Conservation (phyloP, 2,888 invertebrate genomes). For the Himalopsyche kuldschensis region DNA sequence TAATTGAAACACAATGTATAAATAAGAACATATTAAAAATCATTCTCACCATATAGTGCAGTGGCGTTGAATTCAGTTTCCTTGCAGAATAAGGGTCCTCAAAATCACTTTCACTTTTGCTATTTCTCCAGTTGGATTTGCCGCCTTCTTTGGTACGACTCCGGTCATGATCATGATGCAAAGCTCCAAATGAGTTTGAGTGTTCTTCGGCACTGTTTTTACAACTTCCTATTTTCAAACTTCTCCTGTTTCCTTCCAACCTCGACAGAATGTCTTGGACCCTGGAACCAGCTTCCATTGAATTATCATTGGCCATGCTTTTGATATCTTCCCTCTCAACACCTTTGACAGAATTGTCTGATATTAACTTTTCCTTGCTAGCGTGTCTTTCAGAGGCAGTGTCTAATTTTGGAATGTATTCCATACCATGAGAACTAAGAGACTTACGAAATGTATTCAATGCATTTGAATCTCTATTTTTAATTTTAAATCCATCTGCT, state of each 20-base stretch:
- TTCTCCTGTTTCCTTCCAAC: conserved; percentile 36
- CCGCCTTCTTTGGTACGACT: background rate
- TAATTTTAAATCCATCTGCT: conserved; percentile 33
- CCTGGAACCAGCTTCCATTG: conserved; percentile 25
- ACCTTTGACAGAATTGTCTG: background rate
- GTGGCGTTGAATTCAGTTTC: conserved; percentile 42
- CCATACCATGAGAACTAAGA: background rate
- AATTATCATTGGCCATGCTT: background rate
- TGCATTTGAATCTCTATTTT: conserved; percentile 14
- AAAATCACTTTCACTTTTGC: background rate
- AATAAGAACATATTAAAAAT: background rate
- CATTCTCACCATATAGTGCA: conserved; percentile 55
- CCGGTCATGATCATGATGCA: background rate
- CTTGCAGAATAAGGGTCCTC: background rate
- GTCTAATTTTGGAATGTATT: background rate
- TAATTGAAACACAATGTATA: too few species aligned
- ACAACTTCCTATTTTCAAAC: conserved; percentile 31
- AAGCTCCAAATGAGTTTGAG: background rate
- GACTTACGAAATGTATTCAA: background rate
- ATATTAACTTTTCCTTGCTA: background rate
- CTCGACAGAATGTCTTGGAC: conserved; percentile 38
- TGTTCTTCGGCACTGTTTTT: background rate
- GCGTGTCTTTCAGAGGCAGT: background rate
- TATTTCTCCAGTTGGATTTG: background rate
- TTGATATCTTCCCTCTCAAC: background rate